Percentiles rank a stretch among this genome's conserved stretches.
Conservation (phyloP, 2,888 invertebrate genomes). For the Thereva nobilitata region DNA sequence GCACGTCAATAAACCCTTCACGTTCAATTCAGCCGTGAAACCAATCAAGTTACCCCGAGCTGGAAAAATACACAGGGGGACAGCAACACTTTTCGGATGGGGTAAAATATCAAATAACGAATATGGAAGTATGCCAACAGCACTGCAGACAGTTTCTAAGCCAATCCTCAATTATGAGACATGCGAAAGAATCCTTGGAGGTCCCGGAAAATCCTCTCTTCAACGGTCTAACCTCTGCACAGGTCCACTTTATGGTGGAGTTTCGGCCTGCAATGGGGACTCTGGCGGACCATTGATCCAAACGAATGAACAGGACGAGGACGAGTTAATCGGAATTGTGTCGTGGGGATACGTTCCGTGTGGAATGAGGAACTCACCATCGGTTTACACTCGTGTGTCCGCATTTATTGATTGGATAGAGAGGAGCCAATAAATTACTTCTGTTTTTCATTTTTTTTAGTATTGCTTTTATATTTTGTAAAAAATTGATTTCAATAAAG, state of each 20-base stretch:
- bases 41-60: constrained; percentile 54
- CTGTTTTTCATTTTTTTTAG: background rate
- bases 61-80: constrained; percentile 48
- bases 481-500: too few species aligned
- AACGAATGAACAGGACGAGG: constrained; percentile 20
- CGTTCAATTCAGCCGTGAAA: constrained; percentile 50
- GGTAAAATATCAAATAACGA: constrained; percentile 44
- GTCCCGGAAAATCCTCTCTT: background rate
- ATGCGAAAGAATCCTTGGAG: constrained; percentile 28
- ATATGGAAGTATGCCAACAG: constrained; percentile 41
- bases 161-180: constrained; percentile 30
- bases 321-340: constrained; percentile 56
- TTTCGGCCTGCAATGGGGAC: constrained; percentile 58
- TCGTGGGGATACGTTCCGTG: constrained; percentile 61
- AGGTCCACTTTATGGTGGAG: constrained; percentile 44
- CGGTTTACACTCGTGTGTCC: constrained; percentile 56
- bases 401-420: constrained; percentile 52
- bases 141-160: constrained; percentile 48
- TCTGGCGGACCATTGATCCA: constrained; percentile 54
- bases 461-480: too few species aligned
- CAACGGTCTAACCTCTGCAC: constrained; percentile 41
- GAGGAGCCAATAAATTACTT: constrained; percentile 31
- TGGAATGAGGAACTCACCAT: constrained; percentile 52
- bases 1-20: constrained; percentile 48
- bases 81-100: constrained; percentile 49